These are phyloP conservation scores for Periphyllus acericola DNA, from an alignment of 2,888 invertebrate species.

Conservation along the genomic window DNA sequence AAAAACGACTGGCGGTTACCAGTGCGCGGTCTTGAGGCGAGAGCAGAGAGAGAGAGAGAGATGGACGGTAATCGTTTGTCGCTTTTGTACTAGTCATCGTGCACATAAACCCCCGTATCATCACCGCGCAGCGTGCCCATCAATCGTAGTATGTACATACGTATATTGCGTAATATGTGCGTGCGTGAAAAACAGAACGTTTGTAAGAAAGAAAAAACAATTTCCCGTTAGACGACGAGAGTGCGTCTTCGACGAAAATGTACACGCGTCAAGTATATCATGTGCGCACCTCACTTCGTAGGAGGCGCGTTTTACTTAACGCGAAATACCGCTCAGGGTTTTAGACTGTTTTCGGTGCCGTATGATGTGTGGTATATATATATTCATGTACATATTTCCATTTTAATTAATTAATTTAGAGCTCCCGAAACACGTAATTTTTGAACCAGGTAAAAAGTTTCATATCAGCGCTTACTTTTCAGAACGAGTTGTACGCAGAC, in stretches of 20 bases:
- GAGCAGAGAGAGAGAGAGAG: background rate
- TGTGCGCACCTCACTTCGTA: background rate
- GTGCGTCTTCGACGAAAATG: background rate
- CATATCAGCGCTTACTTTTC: background rate
- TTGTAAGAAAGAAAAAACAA: background rate
- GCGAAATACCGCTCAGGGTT: background rate
- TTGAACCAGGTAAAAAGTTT: background rate
- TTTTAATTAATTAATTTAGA: slow-evolving; percentile 2
- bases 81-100: background rate
- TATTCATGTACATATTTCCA: background rate
- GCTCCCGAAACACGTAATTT: background rate
- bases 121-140: background rate
- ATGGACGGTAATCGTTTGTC: background rate
- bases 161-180: background rate
- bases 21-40: background rate
- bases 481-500: background rate
- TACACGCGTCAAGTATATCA: background rate
- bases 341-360: background rate
- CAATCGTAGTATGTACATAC: background rate
- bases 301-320: background rate
- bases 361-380: background rate
- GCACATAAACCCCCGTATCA: background rate
- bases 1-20: background rate
- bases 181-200: background rate
- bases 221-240: background rate